Base-by-base conservation (phyloP, 2,113 vertebrate species). In the Guaruba guarouba region DNA sequence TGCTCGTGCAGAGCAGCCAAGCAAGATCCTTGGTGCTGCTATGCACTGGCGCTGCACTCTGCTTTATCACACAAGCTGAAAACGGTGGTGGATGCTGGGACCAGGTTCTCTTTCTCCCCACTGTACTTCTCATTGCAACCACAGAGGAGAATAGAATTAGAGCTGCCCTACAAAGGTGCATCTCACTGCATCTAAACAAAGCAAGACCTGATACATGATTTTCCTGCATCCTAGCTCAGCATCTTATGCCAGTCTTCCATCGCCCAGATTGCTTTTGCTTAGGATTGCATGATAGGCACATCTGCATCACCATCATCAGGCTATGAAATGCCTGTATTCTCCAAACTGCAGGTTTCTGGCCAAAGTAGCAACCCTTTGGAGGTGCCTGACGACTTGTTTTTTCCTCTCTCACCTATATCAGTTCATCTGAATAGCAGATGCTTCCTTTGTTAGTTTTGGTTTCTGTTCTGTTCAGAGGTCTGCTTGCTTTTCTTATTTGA, bases 381-480 rank as follows among this genome's bases (percentile, higher is more conserved):
- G 35, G 33, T 48, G 69, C 77, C 66, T 12, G 69, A 39, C 29
- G 31, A 48, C 71, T 93, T 97, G 82, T 82, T 94, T 97, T 95
- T 95, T 75, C 69, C 91, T 83, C 28, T 49, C 33, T 91, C n/a
- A 27, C 67, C 73, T 95, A 13, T 48, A 93, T 74, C 46, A 48
- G 79, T 80, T 90, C 39, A 90, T 93, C 88, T 79, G n/a, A 86
- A 80, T 2, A 90, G 75, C 82, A 95, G 85, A 94, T 79, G 76
- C 80, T 96, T 96, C 94, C 95, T 96, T 52, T 89, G 88, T 82
- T 71, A 82, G 76, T 95, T 96, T 94, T 91, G 51, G 73, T 95
- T 96, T 97, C 95, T 95, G 68, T 93, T 97, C 86, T 81, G 68
- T 86, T 73, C 1, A 0, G 74, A 89, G 54, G 41, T 74, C 80